phyloP scores from a whole-genome alignment of 2,113 vertebrate species.

The Tragelaphus scriptus region DNA sequence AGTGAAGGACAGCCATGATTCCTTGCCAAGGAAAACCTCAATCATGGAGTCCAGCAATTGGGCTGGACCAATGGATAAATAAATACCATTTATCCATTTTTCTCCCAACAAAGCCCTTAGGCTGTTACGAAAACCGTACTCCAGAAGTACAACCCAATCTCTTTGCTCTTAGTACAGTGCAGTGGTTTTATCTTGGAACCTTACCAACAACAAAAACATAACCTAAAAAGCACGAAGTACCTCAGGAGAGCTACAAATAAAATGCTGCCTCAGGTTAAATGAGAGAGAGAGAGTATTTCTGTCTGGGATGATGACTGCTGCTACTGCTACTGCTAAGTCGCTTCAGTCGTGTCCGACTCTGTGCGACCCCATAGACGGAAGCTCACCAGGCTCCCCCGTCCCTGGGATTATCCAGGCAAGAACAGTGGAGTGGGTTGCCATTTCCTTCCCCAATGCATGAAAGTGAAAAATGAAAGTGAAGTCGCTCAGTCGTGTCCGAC shows the following conservation, averaged over 20 bases:
- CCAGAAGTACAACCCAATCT: background rate
- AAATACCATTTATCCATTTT: background rate
- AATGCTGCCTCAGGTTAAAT: background rate
- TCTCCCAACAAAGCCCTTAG: background rate
- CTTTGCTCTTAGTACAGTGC: background rate
- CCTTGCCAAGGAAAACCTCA: background rate
- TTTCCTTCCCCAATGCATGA: no score
- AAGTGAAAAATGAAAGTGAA: no score
- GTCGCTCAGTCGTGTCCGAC: no score
- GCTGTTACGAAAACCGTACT: background rate
- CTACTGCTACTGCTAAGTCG: no score
- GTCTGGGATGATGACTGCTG: background rate
- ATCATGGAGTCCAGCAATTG: background rate
- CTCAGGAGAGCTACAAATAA: background rate
- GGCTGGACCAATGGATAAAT: background rate
- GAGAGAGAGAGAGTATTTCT: background rate
- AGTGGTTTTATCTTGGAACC: constrained; percentile 15
- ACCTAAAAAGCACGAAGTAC: background rate
- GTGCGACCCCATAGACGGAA: no score
- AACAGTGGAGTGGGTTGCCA: no score
- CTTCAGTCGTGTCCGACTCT: no score
- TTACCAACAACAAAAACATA: constrained; percentile 25
- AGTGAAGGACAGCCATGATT: background rate
- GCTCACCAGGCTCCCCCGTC: no score
- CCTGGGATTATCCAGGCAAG: no score